These are phyloP conservation scores for Oedothorax gibbosus DNA, from an alignment of 1,140 invertebrate species.

Conservation along the genomic window DNA sequence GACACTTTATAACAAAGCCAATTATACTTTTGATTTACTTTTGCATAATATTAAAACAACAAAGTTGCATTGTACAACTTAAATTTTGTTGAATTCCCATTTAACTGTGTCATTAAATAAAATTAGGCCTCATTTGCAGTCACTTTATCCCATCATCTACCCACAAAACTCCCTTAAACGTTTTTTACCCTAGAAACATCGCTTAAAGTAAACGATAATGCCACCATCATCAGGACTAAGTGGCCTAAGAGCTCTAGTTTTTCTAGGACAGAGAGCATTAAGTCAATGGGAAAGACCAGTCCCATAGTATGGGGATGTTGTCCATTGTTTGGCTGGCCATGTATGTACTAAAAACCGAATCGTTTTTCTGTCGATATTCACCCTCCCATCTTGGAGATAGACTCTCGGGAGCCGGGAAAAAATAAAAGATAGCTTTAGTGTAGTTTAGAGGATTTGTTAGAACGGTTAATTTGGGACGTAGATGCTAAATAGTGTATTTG, in stretches of 20 bases:
- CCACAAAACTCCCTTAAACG: too few species aligned
- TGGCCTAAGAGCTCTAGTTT: not conserved
- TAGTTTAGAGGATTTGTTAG: too few species aligned
- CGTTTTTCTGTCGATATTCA: conserved; percentile 15
- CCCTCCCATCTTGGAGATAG: not conserved
- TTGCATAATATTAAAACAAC: too few species aligned
- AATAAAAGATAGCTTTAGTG: not conserved
- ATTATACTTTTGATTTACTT: too few species aligned
- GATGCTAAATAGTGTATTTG: too few species aligned
- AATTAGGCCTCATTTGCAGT: too few species aligned
- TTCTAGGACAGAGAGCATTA: conserved; percentile 37
- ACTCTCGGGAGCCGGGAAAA: conserved; percentile 5
- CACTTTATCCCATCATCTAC: too few species aligned
- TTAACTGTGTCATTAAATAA: too few species aligned
- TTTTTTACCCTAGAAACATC: not conserved
- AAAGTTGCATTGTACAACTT: too few species aligned
- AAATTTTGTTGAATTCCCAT: too few species aligned
- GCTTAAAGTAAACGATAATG: conserved; percentile 31
- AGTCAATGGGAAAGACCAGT: conserved; percentile 50
- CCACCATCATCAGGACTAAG: conserved; percentile 5
- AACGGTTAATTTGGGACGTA: too few species aligned
- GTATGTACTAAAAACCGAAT: conserved; percentile 52
- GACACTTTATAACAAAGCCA: too few species aligned
- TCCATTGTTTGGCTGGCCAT: conserved; percentile 44
- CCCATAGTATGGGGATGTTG: conserved; percentile 38